Percentiles rank a stretch among this genome's conserved stretches.
Conservation (phyloP, 2,113 vertebrate genomes). For the Campylorhamphus procurvoides region DNA sequence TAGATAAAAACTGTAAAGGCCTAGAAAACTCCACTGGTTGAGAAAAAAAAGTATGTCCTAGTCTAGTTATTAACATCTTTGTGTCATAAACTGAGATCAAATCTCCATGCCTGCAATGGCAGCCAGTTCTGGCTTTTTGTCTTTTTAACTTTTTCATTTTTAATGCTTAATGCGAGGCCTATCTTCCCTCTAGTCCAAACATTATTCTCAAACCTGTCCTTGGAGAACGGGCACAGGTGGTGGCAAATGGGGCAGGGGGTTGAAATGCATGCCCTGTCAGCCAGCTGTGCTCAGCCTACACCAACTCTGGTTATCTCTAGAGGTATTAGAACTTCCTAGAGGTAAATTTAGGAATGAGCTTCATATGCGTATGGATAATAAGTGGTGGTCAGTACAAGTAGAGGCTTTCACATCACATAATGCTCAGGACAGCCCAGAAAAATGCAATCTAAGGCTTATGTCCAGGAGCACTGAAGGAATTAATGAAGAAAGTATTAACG, state of each 20-base stretch:
- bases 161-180: background rate
- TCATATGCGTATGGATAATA: accelerated
- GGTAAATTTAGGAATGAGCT: background rate
- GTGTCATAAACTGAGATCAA: background rate
- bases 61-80: background rate
- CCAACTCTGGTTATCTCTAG: background rate
- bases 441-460: background rate
- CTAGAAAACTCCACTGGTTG: background rate
- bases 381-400: background rate
- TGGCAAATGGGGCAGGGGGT: accelerated
- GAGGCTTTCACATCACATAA: accelerated
- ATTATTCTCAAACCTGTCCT: background rate
- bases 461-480: background rate
- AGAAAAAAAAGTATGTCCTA: background rate
- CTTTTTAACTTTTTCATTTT: background rate
- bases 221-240: background rate
- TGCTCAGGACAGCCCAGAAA: background rate
- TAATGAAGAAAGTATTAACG: background rate
- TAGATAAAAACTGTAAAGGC: background rate
- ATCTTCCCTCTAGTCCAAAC: background rate
- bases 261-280: background rate
- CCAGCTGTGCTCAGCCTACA: background rate
- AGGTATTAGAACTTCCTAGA: background rate
- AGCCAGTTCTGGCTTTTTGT: background rate
- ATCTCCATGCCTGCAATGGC: background rate